Percentiles rank a stretch among this genome's conserved stretches.
Evolutionary conservation across 2,888 invertebrate genomes (phyloP).

Genomic region (Plebejus argus): DNA sequence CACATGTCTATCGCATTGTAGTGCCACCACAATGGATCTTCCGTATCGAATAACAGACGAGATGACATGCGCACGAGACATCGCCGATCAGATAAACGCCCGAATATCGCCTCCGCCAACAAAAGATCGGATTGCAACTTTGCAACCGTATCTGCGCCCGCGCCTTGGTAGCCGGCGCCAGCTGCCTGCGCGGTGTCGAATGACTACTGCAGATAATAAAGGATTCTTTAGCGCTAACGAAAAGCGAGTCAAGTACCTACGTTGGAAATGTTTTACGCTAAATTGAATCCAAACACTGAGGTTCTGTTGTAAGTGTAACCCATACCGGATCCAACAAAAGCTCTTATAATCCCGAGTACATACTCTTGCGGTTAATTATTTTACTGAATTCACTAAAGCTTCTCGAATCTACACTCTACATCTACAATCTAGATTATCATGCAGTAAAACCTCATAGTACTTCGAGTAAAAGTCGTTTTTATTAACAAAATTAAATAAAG

Average conservation of each 20-base stretch:
- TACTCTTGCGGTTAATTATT: constrained; percentile 43
- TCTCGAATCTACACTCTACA: neutral
- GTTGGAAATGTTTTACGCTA: constrained; percentile 72
- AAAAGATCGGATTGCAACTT: constrained; percentile 71
- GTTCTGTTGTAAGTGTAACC: constrained; percentile 70
- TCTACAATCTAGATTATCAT: neutral
- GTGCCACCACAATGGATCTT: constrained; percentile 66
- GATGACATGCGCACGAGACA: constrained; percentile 73
- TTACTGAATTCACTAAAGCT: neutral
- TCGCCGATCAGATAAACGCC: constrained; percentile 63
- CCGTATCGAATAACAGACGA: constrained; percentile 44
- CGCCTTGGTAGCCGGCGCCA: constrained; percentile 78
- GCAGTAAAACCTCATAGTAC: too few species aligned
- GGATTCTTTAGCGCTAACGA: constrained; percentile 69
- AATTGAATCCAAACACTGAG: constrained; percentile 69
- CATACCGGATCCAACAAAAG: constrained; percentile 60
- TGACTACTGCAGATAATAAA: constrained; percentile 66
- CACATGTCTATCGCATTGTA: constrained; percentile 61
- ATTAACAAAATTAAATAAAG: too few species aligned
- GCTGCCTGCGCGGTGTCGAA: constrained; percentile 69
- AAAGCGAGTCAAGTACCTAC: constrained; percentile 61
- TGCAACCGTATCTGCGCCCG: constrained; percentile 61
- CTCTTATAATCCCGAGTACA: constrained; percentile 57
- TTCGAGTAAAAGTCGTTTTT: too few species aligned
- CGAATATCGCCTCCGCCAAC: constrained; percentile 72